phyloP scores from a whole-genome alignment of 1,140 invertebrate species.

The Ips typographus region DNA sequence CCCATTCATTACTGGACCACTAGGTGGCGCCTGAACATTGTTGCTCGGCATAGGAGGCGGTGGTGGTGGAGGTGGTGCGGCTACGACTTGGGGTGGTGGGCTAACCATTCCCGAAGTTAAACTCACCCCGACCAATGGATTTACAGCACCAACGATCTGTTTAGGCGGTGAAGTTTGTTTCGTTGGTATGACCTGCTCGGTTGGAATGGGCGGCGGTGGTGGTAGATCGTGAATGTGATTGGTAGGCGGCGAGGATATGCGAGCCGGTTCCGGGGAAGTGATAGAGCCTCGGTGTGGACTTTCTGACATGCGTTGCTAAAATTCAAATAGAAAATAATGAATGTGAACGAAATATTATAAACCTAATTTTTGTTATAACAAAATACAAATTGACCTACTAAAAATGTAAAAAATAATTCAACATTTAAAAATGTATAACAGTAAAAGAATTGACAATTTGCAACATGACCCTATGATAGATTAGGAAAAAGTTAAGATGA shows the following conservation, averaged over 20 bases:
- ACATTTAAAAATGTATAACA: too few relatives aligned
- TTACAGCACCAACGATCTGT: conserved; percentile 12
- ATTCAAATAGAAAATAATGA: not conserved
- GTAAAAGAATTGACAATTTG: too few relatives aligned
- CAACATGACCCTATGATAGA: too few relatives aligned
- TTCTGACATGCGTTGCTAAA: conserved; percentile 28
- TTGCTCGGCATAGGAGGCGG: conserved; percentile 58
- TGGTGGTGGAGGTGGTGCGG: conserved; percentile 62
- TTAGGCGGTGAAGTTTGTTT: conserved; percentile 55
- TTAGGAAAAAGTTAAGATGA: too few relatives aligned
- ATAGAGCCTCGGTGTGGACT: conserved; percentile 35
- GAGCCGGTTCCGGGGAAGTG: conserved; percentile 22
- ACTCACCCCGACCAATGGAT: not conserved
- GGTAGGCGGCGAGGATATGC: conserved; percentile 12
- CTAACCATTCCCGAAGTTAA: not conserved
- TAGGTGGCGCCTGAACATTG: conserved; percentile 55
- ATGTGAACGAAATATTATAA: too few relatives aligned
- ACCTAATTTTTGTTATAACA: too few relatives aligned
- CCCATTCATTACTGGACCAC: conserved; percentile 57
- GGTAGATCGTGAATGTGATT: conserved; percentile 56
- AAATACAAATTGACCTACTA: too few relatives aligned
- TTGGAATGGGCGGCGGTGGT: conserved; percentile 55
- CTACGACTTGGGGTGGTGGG: conserved; percentile 45
- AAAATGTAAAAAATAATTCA: too few relatives aligned
- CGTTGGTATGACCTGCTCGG: conserved; percentile 32